phyloP scores from a whole-genome alignment of 2,113 vertebrate genomes.

The Myanophis thanlyinensis region DNA sequence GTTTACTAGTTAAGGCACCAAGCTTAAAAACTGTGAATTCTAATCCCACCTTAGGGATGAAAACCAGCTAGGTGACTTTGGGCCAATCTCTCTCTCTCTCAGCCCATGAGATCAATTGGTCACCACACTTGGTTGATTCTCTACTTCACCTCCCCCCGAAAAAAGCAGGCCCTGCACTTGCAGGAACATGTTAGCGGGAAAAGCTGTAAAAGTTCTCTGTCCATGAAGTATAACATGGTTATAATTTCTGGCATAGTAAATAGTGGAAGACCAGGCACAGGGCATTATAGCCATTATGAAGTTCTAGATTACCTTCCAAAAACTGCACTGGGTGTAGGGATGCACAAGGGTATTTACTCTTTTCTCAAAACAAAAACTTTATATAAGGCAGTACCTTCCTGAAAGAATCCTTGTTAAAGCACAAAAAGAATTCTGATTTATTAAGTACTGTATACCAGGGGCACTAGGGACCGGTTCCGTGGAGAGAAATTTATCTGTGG shows the following conservation, averaged over 20 bases:
- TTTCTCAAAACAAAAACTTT: background rate
- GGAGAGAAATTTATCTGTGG: too few relatives aligned
- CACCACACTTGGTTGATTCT: background rate
- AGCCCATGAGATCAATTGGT: background rate
- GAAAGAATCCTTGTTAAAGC: background rate
- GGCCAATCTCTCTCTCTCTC: background rate
- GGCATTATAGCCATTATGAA: background rate
- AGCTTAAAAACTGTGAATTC: background rate
- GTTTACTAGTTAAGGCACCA: background rate
- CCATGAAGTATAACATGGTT: background rate
- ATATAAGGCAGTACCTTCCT: background rate
- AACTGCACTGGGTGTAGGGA: background rate
- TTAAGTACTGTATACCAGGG: too few relatives aligned
- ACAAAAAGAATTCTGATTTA: too few relatives aligned
- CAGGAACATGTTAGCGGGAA: background rate
- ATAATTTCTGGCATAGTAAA: background rate
- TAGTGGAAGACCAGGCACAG: background rate
- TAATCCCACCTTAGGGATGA: background rate
- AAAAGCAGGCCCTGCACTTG: background rate
- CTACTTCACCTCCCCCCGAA: too few relatives aligned
- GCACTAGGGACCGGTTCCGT: too few relatives aligned
- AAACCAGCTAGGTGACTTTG: background rate
- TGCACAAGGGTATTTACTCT: background rate
- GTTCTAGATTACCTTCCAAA: background rate
- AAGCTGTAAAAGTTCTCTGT: background rate